phyloP scores from a whole-genome alignment of 2,888 invertebrate genomes.

The Coelopa pilipes region DNA sequence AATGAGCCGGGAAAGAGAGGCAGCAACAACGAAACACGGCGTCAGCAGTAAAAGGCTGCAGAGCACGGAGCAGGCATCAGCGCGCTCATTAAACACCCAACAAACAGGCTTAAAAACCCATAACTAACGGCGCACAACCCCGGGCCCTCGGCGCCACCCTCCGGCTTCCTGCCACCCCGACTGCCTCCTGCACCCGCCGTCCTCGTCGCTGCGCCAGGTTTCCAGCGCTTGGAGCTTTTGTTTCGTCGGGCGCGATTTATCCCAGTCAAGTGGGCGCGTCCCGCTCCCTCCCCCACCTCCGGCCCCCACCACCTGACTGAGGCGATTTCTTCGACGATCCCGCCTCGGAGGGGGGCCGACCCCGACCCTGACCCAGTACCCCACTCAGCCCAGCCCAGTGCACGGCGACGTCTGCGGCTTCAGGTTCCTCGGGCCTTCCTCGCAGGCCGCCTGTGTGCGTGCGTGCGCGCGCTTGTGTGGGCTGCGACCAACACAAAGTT shows the following conservation, averaged over 20 bases:
- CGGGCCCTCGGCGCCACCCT: conserved; percentile 4
- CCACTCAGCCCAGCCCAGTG: not conserved
- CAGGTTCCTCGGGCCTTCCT: not conserved
- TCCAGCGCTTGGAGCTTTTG: too few relatives aligned
- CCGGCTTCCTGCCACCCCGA: not conserved
- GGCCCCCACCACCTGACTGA: too few relatives aligned
- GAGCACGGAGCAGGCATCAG: conserved; percentile 6
- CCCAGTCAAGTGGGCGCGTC: not conserved
- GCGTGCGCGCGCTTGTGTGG: not conserved
- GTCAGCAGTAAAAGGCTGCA: not conserved
- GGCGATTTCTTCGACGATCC: too few relatives aligned
- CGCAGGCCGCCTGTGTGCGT: not conserved
- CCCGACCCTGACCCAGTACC: too few relatives aligned
- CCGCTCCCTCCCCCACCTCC: not conserved
- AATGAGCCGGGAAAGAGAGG: not conserved
- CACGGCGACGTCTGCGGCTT: too few relatives aligned
- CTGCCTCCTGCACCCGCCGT: not conserved
- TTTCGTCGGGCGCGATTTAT: not conserved
- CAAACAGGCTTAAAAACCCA: conserved; percentile 30
- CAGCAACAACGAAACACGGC: not conserved
- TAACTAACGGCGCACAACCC: conserved; percentile 27
- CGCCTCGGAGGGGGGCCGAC: too few relatives aligned
- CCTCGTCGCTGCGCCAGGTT: not conserved
- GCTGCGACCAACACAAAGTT: conserved; percentile 8
- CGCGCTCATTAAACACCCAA: conserved; percentile 32